Base-by-base conservation (phyloP, 2,113 vertebrate species). In the Lagopus leucura region DNA sequence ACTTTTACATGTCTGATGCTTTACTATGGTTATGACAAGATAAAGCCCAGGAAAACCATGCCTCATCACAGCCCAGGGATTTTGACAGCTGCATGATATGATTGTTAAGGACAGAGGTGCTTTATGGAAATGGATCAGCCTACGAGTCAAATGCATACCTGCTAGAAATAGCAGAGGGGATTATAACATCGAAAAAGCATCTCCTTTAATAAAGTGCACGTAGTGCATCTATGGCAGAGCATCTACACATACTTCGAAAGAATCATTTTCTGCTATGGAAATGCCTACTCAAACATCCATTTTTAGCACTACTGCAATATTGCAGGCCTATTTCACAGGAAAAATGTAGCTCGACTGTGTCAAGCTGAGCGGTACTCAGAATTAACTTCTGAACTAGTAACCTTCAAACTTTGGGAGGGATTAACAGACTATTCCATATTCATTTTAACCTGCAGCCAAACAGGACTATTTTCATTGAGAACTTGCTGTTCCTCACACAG, bases 311-410 rank as follows among this genome's bases (percentile, higher is more conserved):
- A 5, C 48, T 50, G 61, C 21, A 88, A 48, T 40, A 81, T 0
- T 84, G 76, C 57, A 34, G 48, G 40, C 70, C 22, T 1, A 3
- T 52, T 77, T 64, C 69, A 60, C 20, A 84, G 55, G 25, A 85
- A 57, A 89, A 67, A 11, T 0, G 5, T 32, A 72, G 72, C 55
- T 32, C 42, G 28, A 82, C 58, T 54, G 15, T 66, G 81, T 87
- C 89, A 92, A 82, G 71, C 60, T 64, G 42, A 80, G 55, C 20
- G 43, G 28, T 83, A 47, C 65, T 86, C 58, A 69, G 82, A 94
- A 71, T 86, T 94, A 91, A 94, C 89, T 94, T 88, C 79, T 90
- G 76, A 96, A 86, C 79, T 15, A 86, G 69, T 71, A 92, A 86
- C 71, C 87, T 4, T 2, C 40, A 78, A 79, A 92, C 25, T 79